Evolutionary conservation across 2,888 invertebrate genomes (phyloP), one percentile per base, ranked within the genome.

Genomic region (Eudemis profundana): DNA sequence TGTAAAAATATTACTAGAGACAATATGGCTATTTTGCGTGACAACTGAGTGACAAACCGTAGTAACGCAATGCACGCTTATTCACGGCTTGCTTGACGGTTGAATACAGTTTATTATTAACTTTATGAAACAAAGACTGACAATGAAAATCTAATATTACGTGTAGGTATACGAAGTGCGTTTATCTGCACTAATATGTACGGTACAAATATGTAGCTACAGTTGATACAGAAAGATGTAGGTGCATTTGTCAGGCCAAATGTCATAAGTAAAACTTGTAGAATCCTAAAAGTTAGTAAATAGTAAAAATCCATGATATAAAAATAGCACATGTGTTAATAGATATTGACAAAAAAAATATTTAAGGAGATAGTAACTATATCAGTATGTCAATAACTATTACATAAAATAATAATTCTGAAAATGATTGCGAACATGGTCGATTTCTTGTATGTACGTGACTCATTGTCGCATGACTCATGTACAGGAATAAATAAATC

Each of bases 111-210:
- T 61, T 61, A 51, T 61, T 42, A 61, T 61, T 51, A 61, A 61
- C 61, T 61, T 56, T 56, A 56, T 49, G 50, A 61, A 61, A 61
- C 61, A 61, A 51, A 42, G 61, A 61, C 61, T 50, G 61, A 51
- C 50, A 44, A 29, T 40, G 42, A 29, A 42, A 42, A 56, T 29
- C 56, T 44, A 56, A 56, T 44, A 29, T 56, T 42, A 17, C n/a
- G n/a, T n/a, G n/a, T n/a, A 54, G 8, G 29, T 19, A 29, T 33
- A 33, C 0, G 1, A 33, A 10, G 8, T 53, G 14, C 17, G 8
- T 29, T 15, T 27, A 5, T 19, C 21, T 44, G 10, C n/a, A 21
- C 44, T 21, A 21, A 19, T n/a, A 0, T 21, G 12, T n/a, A 0
- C 44, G 12, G 0, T 46, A 0, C 15, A 46, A 12, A 21, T 10